Percentiles rank a stretch among this genome's conserved stretches.
phyloP scores from a whole-genome alignment of 2,888 invertebrate species.

The Siphlonurus alternatus region DNA sequence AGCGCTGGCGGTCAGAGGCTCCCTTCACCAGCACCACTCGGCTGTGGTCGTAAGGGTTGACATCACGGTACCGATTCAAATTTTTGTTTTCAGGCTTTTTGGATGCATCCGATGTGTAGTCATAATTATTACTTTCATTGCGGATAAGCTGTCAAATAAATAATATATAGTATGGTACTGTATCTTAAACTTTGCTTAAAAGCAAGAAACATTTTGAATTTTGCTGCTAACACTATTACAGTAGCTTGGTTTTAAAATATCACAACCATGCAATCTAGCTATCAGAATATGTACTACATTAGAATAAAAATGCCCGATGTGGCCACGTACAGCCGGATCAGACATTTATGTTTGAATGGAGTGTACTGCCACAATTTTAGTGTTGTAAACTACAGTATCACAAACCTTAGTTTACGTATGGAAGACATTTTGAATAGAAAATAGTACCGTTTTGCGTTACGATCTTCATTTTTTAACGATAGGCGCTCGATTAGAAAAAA shows the following conservation, averaged over 20 bases:
- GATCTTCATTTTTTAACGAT: too few relatives aligned
- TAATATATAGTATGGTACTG: conserved; percentile 10
- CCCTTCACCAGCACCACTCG: conserved; percentile 61
- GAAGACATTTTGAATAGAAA: too few relatives aligned
- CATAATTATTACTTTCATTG: conserved; percentile 42
- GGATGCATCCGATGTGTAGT: conserved; percentile 41
- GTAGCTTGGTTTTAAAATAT: not conserved
- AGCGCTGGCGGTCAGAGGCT: conserved; percentile 39
- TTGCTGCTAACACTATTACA: not conserved
- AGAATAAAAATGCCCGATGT: too few relatives aligned
- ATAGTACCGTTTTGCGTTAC: too few relatives aligned
- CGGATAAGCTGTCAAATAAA: conserved; percentile 49
- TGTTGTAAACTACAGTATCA: too few relatives aligned
- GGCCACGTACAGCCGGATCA: too few relatives aligned
- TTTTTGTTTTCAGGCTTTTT: conserved; percentile 59
- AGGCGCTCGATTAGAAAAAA: too few relatives aligned
- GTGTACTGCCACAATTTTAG: too few relatives aligned
- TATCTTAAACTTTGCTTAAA: not conserved
- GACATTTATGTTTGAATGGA: too few relatives aligned
- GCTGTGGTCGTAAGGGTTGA: conserved; percentile 90
- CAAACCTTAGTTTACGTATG: too few relatives aligned
- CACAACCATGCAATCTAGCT: not conserved
- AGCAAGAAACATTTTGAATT: not conserved
- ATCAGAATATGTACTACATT: not conserved
- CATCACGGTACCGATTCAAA: conserved; percentile 86